Conservation (phyloP, 53 echinoderm and acorn worm genomes). For the Temnopleurus reevesii region DNA sequence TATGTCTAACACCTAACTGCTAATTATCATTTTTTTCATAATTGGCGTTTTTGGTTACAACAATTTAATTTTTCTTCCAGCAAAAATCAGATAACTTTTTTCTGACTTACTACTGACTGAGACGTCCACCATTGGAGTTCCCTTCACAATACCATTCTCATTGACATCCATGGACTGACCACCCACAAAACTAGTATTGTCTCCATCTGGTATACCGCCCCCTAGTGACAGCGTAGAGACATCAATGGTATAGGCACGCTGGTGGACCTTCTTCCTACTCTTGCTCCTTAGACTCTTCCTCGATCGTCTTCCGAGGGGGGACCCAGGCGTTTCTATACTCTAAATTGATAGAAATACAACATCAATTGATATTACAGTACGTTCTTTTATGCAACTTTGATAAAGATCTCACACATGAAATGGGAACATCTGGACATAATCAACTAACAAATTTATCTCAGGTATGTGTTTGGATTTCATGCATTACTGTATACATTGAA, state of each 20-base stretch:
- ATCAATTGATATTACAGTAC: too few species aligned
- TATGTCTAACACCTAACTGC: too few species aligned
- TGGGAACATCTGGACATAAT: too few species aligned
- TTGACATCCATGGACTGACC: conserved; percentile 27
- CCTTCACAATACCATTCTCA: conserved; percentile 43
- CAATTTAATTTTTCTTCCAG: too few species aligned
- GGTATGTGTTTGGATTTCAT: too few species aligned
- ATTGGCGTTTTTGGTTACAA: too few species aligned
- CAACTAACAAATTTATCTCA: too few species aligned
- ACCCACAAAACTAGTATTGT: conserved; percentile 35
- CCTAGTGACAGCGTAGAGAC: conserved; percentile 62
- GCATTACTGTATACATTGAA: too few species aligned
- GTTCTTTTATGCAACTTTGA: too few species aligned
- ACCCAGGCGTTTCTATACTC: conserved; percentile 55
- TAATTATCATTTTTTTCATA: too few species aligned
- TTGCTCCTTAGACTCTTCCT: conserved; percentile 57
- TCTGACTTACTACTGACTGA: conserved; percentile 53
- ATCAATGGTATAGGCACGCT: conserved; percentile 63
- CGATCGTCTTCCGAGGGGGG: conserved; percentile 43
- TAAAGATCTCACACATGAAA: too few species aligned
- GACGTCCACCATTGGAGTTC: conserved; percentile 30
- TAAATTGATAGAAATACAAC: not conserved
- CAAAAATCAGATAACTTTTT: too few species aligned
- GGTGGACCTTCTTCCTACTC: conserved; percentile 62
- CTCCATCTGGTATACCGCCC: conserved; percentile 55